phyloP scores from a whole-genome alignment of 1,140 invertebrate genomes.

The Matsumurasca onukii region DNA sequence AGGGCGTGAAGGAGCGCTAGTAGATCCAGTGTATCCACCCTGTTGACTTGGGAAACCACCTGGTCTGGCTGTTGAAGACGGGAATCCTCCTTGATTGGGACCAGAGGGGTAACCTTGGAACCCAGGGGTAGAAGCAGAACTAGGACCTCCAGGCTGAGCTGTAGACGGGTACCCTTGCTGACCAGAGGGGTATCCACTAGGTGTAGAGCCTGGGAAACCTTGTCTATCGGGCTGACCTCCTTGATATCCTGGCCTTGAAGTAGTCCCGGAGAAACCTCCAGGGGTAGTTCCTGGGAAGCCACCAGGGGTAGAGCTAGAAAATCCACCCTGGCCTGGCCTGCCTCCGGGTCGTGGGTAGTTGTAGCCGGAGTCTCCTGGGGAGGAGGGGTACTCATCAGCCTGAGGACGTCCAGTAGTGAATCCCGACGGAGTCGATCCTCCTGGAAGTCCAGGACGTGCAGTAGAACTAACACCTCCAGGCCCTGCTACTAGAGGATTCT shows the following conservation, averaged over 20 bases:
- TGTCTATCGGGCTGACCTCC: background rate
- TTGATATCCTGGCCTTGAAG: background rate
- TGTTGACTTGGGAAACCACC: constrained; percentile 37
- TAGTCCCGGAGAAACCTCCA: constrained; percentile 1
- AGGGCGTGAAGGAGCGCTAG: constrained; percentile 30
- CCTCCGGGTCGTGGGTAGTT: constrained; percentile 33
- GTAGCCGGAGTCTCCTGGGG: constrained; percentile 27
- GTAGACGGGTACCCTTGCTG: background rate
- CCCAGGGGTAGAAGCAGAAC: background rate
- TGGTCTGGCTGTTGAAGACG: constrained; percentile 11
- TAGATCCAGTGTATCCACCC: constrained; percentile 32
- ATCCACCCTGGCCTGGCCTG: constrained; percentile 11
- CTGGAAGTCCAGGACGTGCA: constrained; percentile 7
- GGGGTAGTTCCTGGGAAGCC: constrained; percentile 19
- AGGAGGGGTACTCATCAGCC: constrained; percentile 23
- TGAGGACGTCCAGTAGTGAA: constrained; percentile 23
- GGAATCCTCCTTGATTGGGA: constrained; percentile 10
- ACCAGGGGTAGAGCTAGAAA: background rate
- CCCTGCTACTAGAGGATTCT: constrained; percentile 48
- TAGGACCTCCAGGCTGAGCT: background rate
- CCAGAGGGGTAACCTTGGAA: constrained; percentile 16
- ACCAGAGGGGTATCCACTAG: constrained; percentile 22
- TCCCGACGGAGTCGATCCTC: constrained; percentile 33
- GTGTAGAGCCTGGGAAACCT: constrained; percentile 25
- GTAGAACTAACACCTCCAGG: constrained; percentile 27